Base-by-base conservation (phyloP, 2,113 vertebrate species). In the Ochotona princeps region DNA sequence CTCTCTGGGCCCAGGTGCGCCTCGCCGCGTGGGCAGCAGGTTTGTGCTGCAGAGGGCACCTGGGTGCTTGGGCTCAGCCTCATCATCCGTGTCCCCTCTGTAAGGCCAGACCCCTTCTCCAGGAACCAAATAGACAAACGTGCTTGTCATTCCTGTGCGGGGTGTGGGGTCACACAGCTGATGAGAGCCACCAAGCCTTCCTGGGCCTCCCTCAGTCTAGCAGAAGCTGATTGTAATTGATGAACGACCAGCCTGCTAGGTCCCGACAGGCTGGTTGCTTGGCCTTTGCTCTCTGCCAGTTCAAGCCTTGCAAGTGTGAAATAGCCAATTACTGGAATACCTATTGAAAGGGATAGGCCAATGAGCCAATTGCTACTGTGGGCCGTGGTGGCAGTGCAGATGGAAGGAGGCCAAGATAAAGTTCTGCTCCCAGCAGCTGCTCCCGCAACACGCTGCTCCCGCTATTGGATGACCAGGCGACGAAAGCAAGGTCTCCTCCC, bases 281-380 rank as follows among this genome's bases (percentile, higher is more conserved):
- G 99, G 98, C 99, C 99, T 99, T 99, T 99, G 98, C 98, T 98
- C 99, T 98, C 98, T 98, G 98, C 98, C 98, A 98, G 98, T 98
- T 99, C 98, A 99, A 98, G 98, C 98, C 98, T 99, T 98, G 98
- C 99, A 98, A 99, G 98, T 99, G 99, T 99, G 99, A 99, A 99
- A 99, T 99, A 99, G 98, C 98, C 99, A 99, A 99, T 99, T 99
- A 99, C 99, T 98, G 97, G 94, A 95, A 98, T 98, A 98, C 98
- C 98, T 98, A 98, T 98, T 98, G 98, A 98, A 99, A 98, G 98
- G 98, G 99, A 99, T 99, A 99, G 98, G 98, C 98, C 98, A 98
- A 99, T 99, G 99, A 99, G 98, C 98, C 99, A 99, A 99, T 98
- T 98, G 98, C 98, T 98, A 98, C 98, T 98, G 97, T 98, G 98